Evolutionary conservation across 2,113 vertebrate genomes (phyloP), one percentile per base, ranked within the genome.

Genomic region (Neodon shergylaensis): DNA sequence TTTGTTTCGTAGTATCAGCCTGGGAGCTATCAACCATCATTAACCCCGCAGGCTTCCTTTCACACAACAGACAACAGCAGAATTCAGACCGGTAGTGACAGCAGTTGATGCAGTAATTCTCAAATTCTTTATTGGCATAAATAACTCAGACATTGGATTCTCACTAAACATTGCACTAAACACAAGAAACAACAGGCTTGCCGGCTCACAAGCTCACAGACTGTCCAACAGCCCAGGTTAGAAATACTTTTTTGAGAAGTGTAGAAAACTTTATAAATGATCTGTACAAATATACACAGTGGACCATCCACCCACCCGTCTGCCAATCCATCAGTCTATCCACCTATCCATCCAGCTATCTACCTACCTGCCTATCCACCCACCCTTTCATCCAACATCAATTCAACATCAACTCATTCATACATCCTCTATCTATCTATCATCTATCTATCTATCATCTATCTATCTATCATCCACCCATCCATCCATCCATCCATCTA

Each of bases 251-350:
- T 98, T 99, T 98, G 98, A 98, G 97, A 98, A 99, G 98, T 99
- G 99, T 99, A 99, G 98, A 99, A 99, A 99, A 99, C 98, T 98
- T 99, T 99, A 99, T 98, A 99, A 99, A 99, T 99, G 98, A 99
- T 98, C 99, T 99, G 99, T 99, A 99, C 99, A 99, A 99, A 99
- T 99, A 98, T 99, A 99, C 99, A 99, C 97, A 96, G 77, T 88
- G 92, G 96, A 94, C 92, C 70, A 74, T 39, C 95, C 81, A 47
- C 79, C 76, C 85, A 78, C 84, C 92, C 83, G 52, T 63, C 74
- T 44, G 44, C 94, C 94, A 63, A 47, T 88, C 74, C 74, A 68
- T 68, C 91, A 44, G 49, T 47, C 61, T 36, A 49, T 93, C 96
- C 54, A 88, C 13, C 94, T 76, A 58, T 36, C 90, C 90, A 79